These are phyloP conservation scores for Sphinx pinastri DNA, from an alignment of 2,888 invertebrate genomes.

Conservation along the genomic window DNA sequence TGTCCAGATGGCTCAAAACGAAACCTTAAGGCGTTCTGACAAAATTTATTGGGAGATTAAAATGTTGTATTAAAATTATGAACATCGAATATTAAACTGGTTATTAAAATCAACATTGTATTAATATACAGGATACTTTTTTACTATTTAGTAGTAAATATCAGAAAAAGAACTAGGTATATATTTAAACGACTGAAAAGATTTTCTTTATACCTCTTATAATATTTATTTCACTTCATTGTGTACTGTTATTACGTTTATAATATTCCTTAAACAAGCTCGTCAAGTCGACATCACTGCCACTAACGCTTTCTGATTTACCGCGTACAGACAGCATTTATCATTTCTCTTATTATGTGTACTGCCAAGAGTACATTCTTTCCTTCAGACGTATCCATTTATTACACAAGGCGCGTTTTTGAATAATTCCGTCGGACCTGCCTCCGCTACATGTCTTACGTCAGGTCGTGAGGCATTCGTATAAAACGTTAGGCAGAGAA, in stretches of 20 bases:
- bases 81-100: too few relatives aligned
- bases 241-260: too few relatives aligned
- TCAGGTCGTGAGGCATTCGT: slow-evolving; percentile 38
- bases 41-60: slow-evolving; percentile 30
- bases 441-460: slow-evolving; percentile 20
- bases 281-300: neutral
- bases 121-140: too few relatives aligned
- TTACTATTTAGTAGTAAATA: too few relatives aligned
- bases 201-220: too few relatives aligned
- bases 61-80: slow-evolving; percentile 2
- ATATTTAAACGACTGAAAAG: too few relatives aligned
- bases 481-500: slow-evolving; percentile 38
- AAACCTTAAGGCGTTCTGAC: slow-evolving; percentile 47
- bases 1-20: slow-evolving; percentile 57
- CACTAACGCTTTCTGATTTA: neutral
- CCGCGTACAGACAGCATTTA: neutral
- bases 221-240: too few relatives aligned
- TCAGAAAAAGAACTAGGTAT: too few relatives aligned
- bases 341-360: slow-evolving; percentile 6
- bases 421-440: slow-evolving; percentile 2
- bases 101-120: too few relatives aligned
- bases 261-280: too few relatives aligned
- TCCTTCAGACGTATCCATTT: neutral
- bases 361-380: neutral
- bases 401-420: neutral